phyloP scores from a whole-genome alignment of 2,797 vertebrate genomes.

The Antrozous pallidus region DNA sequence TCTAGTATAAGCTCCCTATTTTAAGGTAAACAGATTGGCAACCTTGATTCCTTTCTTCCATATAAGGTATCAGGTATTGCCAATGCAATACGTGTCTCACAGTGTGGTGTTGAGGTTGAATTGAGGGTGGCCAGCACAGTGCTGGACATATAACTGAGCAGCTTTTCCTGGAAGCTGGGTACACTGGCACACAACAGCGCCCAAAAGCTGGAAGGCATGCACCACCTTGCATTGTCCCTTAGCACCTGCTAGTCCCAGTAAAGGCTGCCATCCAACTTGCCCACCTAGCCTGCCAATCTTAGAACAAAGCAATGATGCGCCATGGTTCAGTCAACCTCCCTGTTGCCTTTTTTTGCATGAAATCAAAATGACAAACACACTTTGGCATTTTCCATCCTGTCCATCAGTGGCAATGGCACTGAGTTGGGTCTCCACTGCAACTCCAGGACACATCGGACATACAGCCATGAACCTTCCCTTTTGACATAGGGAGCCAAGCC shows the following conservation, averaged over 20 bases:
- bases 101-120: not conserved
- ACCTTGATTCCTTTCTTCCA: not conserved
- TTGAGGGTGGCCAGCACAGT: accelerated
- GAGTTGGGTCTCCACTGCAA: accelerated
- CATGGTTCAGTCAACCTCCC: not conserved
- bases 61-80: not conserved
- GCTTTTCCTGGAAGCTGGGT: not conserved
- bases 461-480: not conserved
- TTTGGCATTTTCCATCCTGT: too few relatives aligned
- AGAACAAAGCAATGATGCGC: not conserved
- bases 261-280: not conserved
- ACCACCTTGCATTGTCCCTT: not conserved
- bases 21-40: not conserved
- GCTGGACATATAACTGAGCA: accelerated
- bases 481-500: not conserved
- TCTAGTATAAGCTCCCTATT: not conserved
- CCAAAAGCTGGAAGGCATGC: too few relatives aligned
- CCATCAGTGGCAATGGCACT: not conserved
- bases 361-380: not conserved
- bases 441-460: too few relatives aligned
- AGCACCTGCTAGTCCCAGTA: not conserved
- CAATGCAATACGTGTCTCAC: not conserved
- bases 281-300: not conserved
- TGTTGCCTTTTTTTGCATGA: not conserved
- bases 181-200: not conserved